Evolutionary conservation across 1,140 invertebrate genomes (phyloP).

Genomic region (Zeugodacus cucurbitae): DNA sequence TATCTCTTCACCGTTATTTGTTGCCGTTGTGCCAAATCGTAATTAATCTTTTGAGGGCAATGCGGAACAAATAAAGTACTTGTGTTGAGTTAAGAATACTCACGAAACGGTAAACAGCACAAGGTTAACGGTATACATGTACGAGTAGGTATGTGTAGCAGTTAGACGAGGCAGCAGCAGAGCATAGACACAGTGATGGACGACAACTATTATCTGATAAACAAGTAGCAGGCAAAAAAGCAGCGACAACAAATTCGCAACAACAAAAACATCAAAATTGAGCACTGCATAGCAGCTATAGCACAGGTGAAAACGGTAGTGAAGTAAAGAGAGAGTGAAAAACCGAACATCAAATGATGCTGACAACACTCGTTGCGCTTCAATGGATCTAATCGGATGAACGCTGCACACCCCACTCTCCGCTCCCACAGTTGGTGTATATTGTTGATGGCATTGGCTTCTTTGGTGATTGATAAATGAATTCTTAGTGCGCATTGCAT

Average conservation of each 20-base stretch:
- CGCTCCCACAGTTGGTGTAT: neutral
- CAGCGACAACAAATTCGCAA: neutral
- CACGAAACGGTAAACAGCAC: neutral
- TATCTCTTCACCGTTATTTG: neutral
- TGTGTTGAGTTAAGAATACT: neutral
- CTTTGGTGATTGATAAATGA: neutral
- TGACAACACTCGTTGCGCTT: constrained; percentile 3
- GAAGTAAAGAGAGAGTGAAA: neutral
- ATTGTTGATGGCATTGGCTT: neutral
- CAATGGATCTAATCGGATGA: neutral
- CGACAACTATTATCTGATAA: constrained; percentile 36
- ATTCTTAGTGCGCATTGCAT: neutral
- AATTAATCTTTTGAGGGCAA: constrained; percentile 30
- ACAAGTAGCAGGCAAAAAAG: neutral
- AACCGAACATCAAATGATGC: neutral
- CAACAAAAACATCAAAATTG: neutral
- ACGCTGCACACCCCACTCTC: neutral
- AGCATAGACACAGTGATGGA: neutral
- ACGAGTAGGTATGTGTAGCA: neutral
- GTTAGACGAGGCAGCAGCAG: neutral
- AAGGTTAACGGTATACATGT: neutral
- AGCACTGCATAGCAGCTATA: too few species aligned
- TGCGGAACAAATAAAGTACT: constrained; percentile 5
- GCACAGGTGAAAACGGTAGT: too few species aligned
- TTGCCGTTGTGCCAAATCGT: neutral